These are phyloP conservation scores for Mesochorus sp. DNA, from an alignment of 2,888 invertebrate species.

Conservation along the genomic window DNA sequence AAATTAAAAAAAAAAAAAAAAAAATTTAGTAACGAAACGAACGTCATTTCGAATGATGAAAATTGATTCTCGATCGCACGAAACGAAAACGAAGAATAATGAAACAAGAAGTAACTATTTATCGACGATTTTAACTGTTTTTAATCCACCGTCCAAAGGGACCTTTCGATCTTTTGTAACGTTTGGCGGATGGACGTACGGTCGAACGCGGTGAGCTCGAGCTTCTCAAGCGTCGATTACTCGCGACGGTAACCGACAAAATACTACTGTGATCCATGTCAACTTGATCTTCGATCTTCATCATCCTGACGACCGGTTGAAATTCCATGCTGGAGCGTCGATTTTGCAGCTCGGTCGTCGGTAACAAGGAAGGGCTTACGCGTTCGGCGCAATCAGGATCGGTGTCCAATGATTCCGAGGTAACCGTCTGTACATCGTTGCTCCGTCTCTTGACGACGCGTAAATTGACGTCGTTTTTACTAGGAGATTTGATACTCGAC, in stretches of 20 bases:
- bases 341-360: slow-evolving; percentile 74
- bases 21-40: background rate
- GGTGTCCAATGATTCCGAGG: slow-evolving; percentile 69
- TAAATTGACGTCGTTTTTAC: slow-evolving; percentile 32
- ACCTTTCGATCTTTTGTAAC: slow-evolving; percentile 72
- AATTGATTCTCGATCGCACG: slow-evolving; percentile 54
- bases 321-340: slow-evolving; percentile 82
- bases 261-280: slow-evolving; percentile 79
- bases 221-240: slow-evolving; percentile 79
- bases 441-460: slow-evolving; percentile 49
- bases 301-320: slow-evolving; percentile 87
- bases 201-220: slow-evolving; percentile 76
- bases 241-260: slow-evolving; percentile 78
- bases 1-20: slow-evolving; percentile 9
- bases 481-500: slow-evolving; percentile 12
- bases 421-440: slow-evolving; percentile 61
- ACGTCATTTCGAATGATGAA: slow-evolving; percentile 57
- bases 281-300: slow-evolving; percentile 84
- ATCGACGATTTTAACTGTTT: slow-evolving; percentile 74
- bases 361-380: slow-evolving; percentile 69
- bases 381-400: slow-evolving; percentile 73
- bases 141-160: slow-evolving; percentile 78
- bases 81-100: background rate
- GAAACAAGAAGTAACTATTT: slow-evolving; percentile 7
- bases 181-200: slow-evolving; percentile 73